Base-by-base conservation (phyloP, 2,888 invertebrate genomes). In the Drosophila mayaguana region DNA sequence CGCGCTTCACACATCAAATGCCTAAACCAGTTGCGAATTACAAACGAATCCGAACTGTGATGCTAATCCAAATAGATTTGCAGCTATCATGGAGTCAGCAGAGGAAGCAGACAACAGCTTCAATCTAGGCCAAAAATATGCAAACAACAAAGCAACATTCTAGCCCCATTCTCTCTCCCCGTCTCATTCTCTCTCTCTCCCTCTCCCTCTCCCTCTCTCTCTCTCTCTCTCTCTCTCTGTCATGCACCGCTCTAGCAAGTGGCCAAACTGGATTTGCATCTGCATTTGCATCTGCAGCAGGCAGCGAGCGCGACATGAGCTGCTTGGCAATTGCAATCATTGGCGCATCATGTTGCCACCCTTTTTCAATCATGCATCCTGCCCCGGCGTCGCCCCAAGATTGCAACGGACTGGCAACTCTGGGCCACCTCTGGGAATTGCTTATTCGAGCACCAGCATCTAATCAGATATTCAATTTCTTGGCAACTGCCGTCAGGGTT, bases 381-480 rank as follows among this genome's bases (percentile, higher is more conserved):
- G 11, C 20, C 28, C 36, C n/a, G 18, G 20, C 12, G 2, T 1
- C 3, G n/a, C 3, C n/a, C 12, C 20, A 38, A 14, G 34, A n/a
- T 45, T 64, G 51, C 34, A 25, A 1, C 25, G 38, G 25, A n/a
- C 9, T 50, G 22, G 28, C 56, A 61, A 60, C 65, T 36, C 22
- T 12, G 7, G 16, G 18, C 9, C 40, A 36, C 5, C 36, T 9
- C 38, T 55, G 51, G 42, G 14, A 43, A 54, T 68, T 64, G 64
- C 64, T 63, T 72, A 65, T 68, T 63, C 65, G 48, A 42, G 50
- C 46, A 43, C 25, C 53, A 20, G 57, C 67, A 43, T 56, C 66
- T 72, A 82, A 83, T 83, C 83, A 84, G 81, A 88, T 88, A 83
- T 83, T 83, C 85, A 76, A 81, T 84, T 73, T 78, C 63, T 61